Base-by-base conservation (phyloP, 2,888 invertebrate species). In the Labia minor region DNA sequence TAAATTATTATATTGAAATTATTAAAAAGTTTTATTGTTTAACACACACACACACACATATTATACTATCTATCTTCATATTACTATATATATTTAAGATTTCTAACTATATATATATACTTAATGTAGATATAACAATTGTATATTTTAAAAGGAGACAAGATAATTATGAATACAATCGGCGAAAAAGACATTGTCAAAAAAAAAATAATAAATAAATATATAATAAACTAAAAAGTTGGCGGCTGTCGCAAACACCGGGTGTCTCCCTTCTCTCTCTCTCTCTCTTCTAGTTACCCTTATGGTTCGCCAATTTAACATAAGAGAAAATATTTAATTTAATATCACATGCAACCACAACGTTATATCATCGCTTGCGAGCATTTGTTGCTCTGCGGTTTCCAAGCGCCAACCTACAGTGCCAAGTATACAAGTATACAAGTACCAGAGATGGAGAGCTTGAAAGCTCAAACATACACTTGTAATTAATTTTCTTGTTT, bases 361-460 rank as follows among this genome's bases (percentile, higher is more conserved):
- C 49, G 49, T 49, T 49, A 49, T 49, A 49, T 49, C 49, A 49
- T 49, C 49, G 49, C 16, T 16, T 14, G 4, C 49, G 49, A 10
- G 49, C 49, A 49, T 49, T 49, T 49, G 49, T 49, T 49, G 49
- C 49, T 49, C 49, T 49, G 49, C 49, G 49, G 49, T 49, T 49
- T 49, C 2, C 4, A 14, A 3, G 14, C 4, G 26, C 3, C 4
- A 8, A 3, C 4, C 8, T 26, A 26, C 26, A 26, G 26, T 26
- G 26, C 26, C 49, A 49, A 49, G 49, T 14, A 4, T 14, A 10
- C 6, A 49, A 49, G 49, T 49, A 49, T 14, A 49, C 49, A 49
- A 49, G 49, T n/a, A n/a, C n/a, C 26, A 26, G 26, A 26, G 26
- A 26, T 26, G 26, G 4, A n/a, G n/a, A 49, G 49, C 49, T 26